Evolutionary conservation across 2,888 invertebrate genomes (phyloP).

Genomic region (Agonopterix alstromeriana): DNA sequence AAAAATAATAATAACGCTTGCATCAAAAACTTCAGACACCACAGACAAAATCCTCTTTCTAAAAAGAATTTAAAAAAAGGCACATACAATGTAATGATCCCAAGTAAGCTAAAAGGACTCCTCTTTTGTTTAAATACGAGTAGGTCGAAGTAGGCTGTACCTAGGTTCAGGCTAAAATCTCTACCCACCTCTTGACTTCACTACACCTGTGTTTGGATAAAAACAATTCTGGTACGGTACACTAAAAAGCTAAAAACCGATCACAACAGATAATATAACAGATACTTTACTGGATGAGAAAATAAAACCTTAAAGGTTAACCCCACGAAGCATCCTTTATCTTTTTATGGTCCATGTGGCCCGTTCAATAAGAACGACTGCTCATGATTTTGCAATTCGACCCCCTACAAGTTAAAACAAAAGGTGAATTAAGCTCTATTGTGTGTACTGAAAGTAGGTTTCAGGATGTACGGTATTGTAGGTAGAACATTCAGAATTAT

Average conservation of each 20-base stretch:
- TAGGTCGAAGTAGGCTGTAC: too few species aligned
- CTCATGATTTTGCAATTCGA: constrained; percentile 28
- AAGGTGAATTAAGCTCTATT: background rate
- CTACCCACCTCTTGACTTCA: too few species aligned
- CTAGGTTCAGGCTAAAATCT: too few species aligned
- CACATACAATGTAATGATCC: too few species aligned
- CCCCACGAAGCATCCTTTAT: constrained; percentile 26
- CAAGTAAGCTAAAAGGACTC: too few species aligned
- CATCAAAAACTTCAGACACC: too few species aligned
- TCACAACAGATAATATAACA: constrained; percentile 10
- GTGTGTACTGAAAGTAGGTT: background rate
- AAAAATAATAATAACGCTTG: too few species aligned
- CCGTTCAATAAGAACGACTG: constrained; percentile 29
- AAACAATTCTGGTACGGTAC: too few species aligned
- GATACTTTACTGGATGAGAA: constrained; percentile 12
- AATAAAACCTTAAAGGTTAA: constrained; percentile 19
- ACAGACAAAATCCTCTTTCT: too few species aligned
- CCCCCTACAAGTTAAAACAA: background rate
- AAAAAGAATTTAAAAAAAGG: too few species aligned
- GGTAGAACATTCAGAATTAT: constrained; percentile 24
- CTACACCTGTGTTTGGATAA: too few species aligned
- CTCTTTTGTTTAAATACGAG: too few species aligned
- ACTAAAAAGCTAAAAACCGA: constrained; percentile 1
- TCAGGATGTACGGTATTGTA: background rate
- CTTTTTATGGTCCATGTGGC: constrained; percentile 31